Conservation (phyloP, 2,113 vertebrate species). For the Thryonomys swinderianus region DNA sequence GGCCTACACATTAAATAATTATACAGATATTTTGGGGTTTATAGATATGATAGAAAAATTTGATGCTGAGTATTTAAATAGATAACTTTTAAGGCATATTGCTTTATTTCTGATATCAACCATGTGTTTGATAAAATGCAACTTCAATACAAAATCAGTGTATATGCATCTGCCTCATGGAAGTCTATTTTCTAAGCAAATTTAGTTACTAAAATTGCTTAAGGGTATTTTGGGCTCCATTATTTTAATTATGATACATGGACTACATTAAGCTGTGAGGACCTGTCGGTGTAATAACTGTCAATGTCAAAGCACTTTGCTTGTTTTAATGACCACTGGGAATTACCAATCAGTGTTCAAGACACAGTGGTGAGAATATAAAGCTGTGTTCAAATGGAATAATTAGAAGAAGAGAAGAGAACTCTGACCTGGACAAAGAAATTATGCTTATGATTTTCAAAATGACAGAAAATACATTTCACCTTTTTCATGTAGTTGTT, state of each 20-base stretch:
- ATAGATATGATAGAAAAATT: neutral
- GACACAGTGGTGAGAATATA: neutral
- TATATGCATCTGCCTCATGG: neutral
- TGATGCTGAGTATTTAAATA: neutral
- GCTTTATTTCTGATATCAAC: neutral
- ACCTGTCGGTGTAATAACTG: neutral
- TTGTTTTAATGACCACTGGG: neutral
- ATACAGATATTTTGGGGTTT: neutral
- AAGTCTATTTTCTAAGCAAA: conserved; percentile 32
- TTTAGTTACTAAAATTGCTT: conserved; percentile 10
- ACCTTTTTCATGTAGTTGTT: neutral
- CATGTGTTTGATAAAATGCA: neutral
- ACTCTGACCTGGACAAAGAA: neutral
- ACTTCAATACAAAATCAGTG: neutral
- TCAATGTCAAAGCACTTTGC: neutral
- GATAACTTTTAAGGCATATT: neutral
- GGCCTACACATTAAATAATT: neutral
- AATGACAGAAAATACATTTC: neutral
- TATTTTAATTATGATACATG: neutral
- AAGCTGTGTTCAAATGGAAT: neutral
- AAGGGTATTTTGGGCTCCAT: neutral
- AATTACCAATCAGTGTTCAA: neutral
- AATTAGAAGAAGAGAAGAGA: neutral
- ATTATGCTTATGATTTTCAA: neutral
- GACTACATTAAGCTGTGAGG: neutral